Evolutionary conservation across 2,113 vertebrate species (phyloP), one percentile per base, ranked within the genome.

Genomic region (Leptobrachium ailaonicum): DNA sequence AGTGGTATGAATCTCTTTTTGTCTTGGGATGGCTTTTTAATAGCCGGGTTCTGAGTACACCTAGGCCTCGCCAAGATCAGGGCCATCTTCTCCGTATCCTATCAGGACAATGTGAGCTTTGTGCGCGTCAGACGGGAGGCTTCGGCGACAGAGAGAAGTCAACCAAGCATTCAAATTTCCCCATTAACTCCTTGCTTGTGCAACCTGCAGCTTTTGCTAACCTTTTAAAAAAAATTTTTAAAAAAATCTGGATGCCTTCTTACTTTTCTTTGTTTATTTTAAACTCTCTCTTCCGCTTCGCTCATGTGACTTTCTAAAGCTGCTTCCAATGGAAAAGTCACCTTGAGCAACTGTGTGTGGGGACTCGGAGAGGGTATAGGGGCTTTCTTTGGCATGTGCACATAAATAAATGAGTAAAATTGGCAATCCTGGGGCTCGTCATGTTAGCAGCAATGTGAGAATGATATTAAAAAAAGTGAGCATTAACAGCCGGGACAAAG

Each of bases 71-170:
- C 90, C 88, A 89, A 91, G 86, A 87, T 88, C 84, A 89, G 87
- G 74, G 85, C 85, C 88, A 89, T 91, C 89, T 87, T 88, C 84
- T 89, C 83, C 73, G 86, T 80, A 82, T 87, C 83, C 75, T 87
- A 90, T 90, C 85, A 83, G 89, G 84, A 96, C 94, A 96, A 96
- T 94, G 91, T 91, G 80, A 85, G 85, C 89, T 92, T 96, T 96
- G 93, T 92, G 66, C 79, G 72, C 76, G 84, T 84, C 12, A 82
- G 67, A 83, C 87, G 79, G 81, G 87, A 87, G 83, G 85, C 74
- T 92, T 90, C 89, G 88, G 89, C 90, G 89, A 88, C 88, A 88
- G 69, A 86, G 87, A 83, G 83, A 88, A 83, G 83, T 88, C 85
- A 84, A 32, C 66, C 80, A 84, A 87, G 84, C 83, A 81, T 82